Base-by-base conservation (phyloP, 2,888 invertebrate species). In the Deroplatys truncata region DNA sequence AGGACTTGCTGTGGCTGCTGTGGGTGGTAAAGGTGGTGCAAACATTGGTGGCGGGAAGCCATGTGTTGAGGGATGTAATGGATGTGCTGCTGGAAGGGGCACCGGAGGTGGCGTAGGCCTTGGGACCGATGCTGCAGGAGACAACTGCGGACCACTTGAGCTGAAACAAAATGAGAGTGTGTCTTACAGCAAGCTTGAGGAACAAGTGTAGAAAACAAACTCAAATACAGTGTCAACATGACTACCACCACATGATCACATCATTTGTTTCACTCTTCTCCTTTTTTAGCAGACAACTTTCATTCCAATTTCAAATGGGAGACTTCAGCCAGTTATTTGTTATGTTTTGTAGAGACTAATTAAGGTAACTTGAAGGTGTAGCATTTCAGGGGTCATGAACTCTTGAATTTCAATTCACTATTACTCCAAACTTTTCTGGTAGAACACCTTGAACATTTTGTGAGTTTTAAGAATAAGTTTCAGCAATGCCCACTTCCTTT, bases 1-100 rank as follows among this genome's bases (percentile, higher is more conserved):
- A 95, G 92, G 97, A 96, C 92, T 97, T 94, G 91, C 91, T 95
- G 96, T 91, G 95, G 96, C 92, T 92, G 95, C 91, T 92, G 94
- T 94, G 92, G 93, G 93, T 91, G 94, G 93, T 92, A 96, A 94
- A 93, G 95, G 94, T 92, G 94, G 93, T 90, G 94, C 93, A 91
- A 95, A 95, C 93, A 94, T 95, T 89, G 94, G 93, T 85, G 94
- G 93, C 82, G 94, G 93, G 91, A 93, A 93, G 15, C 93, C 91
- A 89, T 93, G 92, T 29, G 91, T 89, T 89, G 93, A 43, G 72
- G 91, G 91, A 86, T 90, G 90, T 28, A 91, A 82, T 16, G 91
- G 89, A 85, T 90, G 91, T 31, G 87, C 85, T 82, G 89, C 89
- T 93, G 92, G 91, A 88, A 92, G 93, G 90, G 92, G 93, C 89